Conservation (phyloP, 2,888 invertebrate genomes). For the Melipona bicolor region DNA sequence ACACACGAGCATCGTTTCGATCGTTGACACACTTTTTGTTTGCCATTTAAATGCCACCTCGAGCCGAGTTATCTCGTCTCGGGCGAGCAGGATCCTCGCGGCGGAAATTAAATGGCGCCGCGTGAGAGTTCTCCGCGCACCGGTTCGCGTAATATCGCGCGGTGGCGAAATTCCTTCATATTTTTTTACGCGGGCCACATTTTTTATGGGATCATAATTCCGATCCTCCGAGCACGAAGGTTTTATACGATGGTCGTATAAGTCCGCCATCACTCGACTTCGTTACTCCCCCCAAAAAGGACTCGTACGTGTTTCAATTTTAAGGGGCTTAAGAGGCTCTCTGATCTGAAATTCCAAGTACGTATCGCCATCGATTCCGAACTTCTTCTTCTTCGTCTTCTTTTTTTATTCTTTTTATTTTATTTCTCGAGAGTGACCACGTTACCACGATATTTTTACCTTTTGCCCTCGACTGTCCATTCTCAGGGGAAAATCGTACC, state of each 20-base stretch:
- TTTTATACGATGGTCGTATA: slow-evolving; percentile 12
- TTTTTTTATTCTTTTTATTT: neutral
- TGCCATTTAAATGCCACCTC: slow-evolving; percentile 34
- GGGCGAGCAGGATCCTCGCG: neutral
- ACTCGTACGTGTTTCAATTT: slow-evolving; percentile 26
- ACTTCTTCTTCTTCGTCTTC: neutral
- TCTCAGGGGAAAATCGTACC: neutral
- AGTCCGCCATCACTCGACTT: slow-evolving; percentile 6
- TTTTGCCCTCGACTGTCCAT: neutral
- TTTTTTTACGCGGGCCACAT: slow-evolving; percentile 16
- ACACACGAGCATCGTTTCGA: neutral
- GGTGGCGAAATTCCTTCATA: slow-evolving; percentile 21
- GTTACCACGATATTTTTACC: neutral
- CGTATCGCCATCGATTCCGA: neutral
- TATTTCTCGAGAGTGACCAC: no score
- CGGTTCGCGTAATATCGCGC: slow-evolving; percentile 6
- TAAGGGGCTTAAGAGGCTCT: slow-evolving; percentile 7
- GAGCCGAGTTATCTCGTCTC: slow-evolving; percentile 7
- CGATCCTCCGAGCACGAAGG: slow-evolving; percentile 8
- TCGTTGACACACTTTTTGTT: slow-evolving; percentile 32
- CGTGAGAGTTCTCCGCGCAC: neutral
- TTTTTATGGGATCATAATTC: slow-evolving; percentile 21
- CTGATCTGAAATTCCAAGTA: slow-evolving; percentile 11
- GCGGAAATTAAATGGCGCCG: slow-evolving; percentile 20
- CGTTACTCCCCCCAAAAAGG: slow-evolving; percentile 1